Evolutionary conservation across 2,113 vertebrate species (phyloP).

Genomic region (Sylvilagus bachmani): DNA sequence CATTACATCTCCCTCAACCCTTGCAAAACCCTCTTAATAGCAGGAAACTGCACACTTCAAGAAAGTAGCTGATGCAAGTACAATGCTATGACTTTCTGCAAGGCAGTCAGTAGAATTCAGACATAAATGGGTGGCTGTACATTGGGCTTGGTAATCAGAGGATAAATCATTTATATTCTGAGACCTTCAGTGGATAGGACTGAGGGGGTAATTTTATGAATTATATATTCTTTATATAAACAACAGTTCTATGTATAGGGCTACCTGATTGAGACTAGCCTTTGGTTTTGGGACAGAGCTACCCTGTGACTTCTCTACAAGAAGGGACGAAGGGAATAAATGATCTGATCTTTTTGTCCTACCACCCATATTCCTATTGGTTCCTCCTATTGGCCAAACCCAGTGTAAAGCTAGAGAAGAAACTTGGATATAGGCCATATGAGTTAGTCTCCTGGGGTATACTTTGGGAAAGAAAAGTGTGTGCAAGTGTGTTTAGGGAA

Average conservation of each 20-base stretch:
- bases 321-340: background rate
- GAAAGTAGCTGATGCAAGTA: background rate
- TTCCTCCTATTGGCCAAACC: background rate
- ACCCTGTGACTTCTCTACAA: background rate
- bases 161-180: background rate
- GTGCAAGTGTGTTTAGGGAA: background rate
- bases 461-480: background rate
- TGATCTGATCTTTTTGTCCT: background rate
- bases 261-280: background rate
- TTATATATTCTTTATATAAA: background rate
- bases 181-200: background rate
- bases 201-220: background rate
- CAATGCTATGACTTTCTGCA: background rate
- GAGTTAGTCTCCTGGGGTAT: background rate
- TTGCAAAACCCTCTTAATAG: background rate
- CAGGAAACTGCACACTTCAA: background rate
- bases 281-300: background rate
- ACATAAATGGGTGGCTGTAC: background rate
- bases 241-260: background rate
- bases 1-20: background rate
- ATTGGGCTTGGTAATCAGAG: background rate
- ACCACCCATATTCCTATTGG: background rate
- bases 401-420: background rate
- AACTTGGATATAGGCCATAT: background rate
- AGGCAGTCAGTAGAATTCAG: background rate